Base-by-base conservation (phyloP, 2,113 vertebrate species). In the Arothron firmamentum region DNA sequence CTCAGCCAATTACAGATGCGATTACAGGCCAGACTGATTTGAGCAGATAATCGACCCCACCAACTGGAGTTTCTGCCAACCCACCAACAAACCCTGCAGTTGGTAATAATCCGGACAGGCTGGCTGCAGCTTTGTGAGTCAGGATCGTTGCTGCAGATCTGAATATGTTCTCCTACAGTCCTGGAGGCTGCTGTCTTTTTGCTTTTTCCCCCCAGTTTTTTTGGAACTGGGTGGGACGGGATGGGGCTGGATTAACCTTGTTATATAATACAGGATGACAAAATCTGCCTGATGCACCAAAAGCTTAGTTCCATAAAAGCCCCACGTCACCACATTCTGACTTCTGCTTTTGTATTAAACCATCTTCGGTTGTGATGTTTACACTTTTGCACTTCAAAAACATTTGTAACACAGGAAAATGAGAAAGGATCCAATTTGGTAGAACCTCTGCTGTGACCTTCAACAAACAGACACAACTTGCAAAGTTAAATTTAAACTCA, bases 1-100 rank as follows among this genome's bases (percentile, higher is more conserved):
- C 62, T 63, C 55, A 62, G 75, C 70, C 67, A 75, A 77, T 75
- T 83, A 77, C 72, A 82, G 47, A 59, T 56, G 19, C 64, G 81
- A 85, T 83, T 87, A 85, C 56, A 56, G 67, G 18, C 46, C 75
- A 81, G 81, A 80, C 68, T 72, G 71, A 71, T 57, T 13, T 11
- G 21, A 63, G 57, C 55, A 78, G 72, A 75, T 79, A 70, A 62
- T 23, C 57, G 66, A 59, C 16, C 5, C 20, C 16, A 17, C 54
- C 70, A 56, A 41, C 41, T 51, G 56, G 78, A 52, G 48, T 53
- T 3, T 17, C 34, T 59, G 23, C 23, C 34, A 56, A 70, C 62
- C 42, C 71, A 54, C 52, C 64, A 47, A 47, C 45, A 47, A 47
- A 3, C 45, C 15, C 15, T 17, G 15, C 15, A 47, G 5, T n/a